Evolutionary conservation across 2,113 vertebrate species (phyloP).

Genomic region (Sciurus niger): DNA sequence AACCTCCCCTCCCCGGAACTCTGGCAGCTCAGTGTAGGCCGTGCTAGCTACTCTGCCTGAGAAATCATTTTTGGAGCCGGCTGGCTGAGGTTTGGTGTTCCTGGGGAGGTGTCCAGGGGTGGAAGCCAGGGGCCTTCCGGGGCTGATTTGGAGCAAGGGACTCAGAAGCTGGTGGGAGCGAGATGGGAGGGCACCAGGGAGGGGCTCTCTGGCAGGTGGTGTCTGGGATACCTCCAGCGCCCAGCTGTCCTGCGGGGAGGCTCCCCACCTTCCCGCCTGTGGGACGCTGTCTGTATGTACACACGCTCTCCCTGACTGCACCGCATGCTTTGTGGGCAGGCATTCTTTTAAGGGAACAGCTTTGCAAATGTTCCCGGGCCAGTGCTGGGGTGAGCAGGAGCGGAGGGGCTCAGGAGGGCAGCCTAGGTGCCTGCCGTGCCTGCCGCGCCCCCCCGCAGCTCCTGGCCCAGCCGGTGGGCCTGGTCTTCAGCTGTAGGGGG

Average conservation of each 20-base stretch:
- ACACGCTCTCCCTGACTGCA: not conserved
- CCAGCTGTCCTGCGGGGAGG: not conserved
- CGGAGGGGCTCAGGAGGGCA: not conserved
- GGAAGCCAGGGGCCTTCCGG: not conserved
- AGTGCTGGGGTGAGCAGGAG: not conserved
- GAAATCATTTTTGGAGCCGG: not conserved
- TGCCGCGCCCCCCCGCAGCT: not conserved
- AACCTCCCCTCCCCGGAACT: not conserved
- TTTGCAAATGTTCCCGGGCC: not conserved
- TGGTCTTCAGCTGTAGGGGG: no score
- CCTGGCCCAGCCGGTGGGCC: not conserved
- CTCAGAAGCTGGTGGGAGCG: not conserved
- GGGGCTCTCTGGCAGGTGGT: conserved; percentile 36
- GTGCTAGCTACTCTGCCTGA: not conserved
- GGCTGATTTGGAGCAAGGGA: not conserved
- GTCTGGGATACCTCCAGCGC: not conserved
- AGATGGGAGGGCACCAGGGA: not conserved
- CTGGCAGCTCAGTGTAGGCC: not conserved
- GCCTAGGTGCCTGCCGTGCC: not conserved
- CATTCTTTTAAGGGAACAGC: not conserved
- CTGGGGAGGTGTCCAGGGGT: not conserved
- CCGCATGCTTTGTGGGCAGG: conserved; percentile 31
- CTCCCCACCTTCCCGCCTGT: not conserved
- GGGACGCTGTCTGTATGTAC: no score
- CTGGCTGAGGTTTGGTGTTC: conserved; percentile 22